A percentile compares a stretch with the other conserved stretches of the same genome.
These are phyloP conservation scores for Cephalopholis sonnerati DNA, from an alignment of 2,113 vertebrate genomes.

Conservation along the genomic window DNA sequence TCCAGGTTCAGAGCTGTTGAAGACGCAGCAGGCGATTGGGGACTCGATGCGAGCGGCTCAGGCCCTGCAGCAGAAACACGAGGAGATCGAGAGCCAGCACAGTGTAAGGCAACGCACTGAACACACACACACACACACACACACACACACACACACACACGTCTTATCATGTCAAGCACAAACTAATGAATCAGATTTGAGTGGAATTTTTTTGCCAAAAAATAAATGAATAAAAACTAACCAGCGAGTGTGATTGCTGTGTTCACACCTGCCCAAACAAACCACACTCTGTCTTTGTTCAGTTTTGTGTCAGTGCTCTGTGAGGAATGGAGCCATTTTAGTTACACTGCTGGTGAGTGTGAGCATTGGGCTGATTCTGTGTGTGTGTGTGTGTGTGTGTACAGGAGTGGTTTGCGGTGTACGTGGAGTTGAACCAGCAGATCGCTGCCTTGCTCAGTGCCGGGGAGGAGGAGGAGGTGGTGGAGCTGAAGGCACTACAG, in stretches of 20 bases:
- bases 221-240: no score
- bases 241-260: no score
- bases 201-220: not conserved
- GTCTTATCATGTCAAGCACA: not conserved
- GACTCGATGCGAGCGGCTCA: slow-evolving; percentile 97
- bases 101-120: slow-evolving; percentile 87
- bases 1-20: slow-evolving; percentile 94
- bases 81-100: slow-evolving; percentile 99
- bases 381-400: not conserved
- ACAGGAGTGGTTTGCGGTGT: slow-evolving; percentile 99
- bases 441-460: slow-evolving; percentile 94
- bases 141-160: not conserved
- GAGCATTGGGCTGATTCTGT: not conserved
- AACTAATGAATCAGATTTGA: slow-evolving; percentile 1
- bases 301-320: no score
- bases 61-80: slow-evolving; percentile 97
- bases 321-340: no score
- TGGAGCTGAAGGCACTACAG: slow-evolving; percentile 94
- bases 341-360: not conserved
- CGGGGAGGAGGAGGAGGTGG: slow-evolving; percentile 95
- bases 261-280: no score
- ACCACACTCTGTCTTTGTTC: no score
- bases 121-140: not conserved
- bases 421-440: slow-evolving; percentile 99
- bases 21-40: slow-evolving; percentile 96